Base-by-base conservation (phyloP, 2,888 invertebrate species). In the Candidula unifasciata region DNA sequence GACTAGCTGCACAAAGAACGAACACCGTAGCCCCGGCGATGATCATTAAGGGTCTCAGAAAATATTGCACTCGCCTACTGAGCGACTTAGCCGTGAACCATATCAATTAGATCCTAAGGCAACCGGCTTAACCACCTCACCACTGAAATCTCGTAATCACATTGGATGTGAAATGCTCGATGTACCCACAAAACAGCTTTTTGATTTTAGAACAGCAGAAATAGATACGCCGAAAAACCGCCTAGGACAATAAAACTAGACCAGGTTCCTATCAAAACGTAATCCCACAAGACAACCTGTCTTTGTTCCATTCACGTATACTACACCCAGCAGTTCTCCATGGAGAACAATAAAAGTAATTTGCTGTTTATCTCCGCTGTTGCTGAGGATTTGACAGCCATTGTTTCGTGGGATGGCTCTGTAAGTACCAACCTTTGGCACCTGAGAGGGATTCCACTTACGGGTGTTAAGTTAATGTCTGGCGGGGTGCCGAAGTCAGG, bases 341-440 rank as follows among this genome's bases (percentile, higher is more conserved):
- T 21, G 5, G 37, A 16, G 37, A 13, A 35, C 73, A 24, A 21
- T n/a, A 18, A 21, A 35, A 27, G 27, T 37, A 18, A 37, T 35
- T 13, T n/a, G 21, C 44, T 18, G 73, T 35, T 37, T 73, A 37
- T 18, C 16, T 73, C 18, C 35, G 64, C 64, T 33, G 64, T 64
- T 57, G 60, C 37, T 13, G 13, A 0, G 64, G 78, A 35, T 78
- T 66, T 64, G n/a, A 18, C 24, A 5, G 0, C 24, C 35, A 78
- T 78, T 78, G 78, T 78, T 64, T 16, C 24, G 35, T 24, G 64
- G 13, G 33, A 64, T 78, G 37, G 64, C 37, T 24, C 27, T 44
- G 35, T 6, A 33, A 78, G 33, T n/a, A 60, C 64, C 44, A n/a
- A 35, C 64, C 30, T 57, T 78, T 64, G 64, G 78, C 37, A 78